Base-by-base conservation (phyloP, 2,888 invertebrate species). In the Drosophila kuntzei region DNA sequence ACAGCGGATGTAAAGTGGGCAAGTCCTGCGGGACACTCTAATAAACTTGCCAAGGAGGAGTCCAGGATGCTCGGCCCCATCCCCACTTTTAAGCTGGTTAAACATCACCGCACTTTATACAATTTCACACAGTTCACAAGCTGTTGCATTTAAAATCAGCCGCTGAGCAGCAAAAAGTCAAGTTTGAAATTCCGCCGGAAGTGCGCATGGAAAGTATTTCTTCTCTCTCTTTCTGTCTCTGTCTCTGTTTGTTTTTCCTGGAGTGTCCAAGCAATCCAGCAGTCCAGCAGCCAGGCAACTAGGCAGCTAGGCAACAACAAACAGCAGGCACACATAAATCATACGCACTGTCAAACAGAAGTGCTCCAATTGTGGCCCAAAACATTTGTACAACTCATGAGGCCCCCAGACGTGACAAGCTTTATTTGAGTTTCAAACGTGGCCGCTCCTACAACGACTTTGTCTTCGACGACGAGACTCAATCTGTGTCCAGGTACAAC, bases 291-390 rank as follows among this genome's bases (percentile, higher is more conserved):
- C 44, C 0, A 34, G 29, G 60, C 59, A 22, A 53, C 63, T 9
- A n/a, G n/a, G 14, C 50, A 36, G 22, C 14, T n/a, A 29, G 18
- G 20, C 18, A 27, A 5, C 46, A 11, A 39, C 75, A 53, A 75
- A 59, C 76, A 78, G 79, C 68, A 69, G 64, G 61, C 63, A 59
- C 68, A 77, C 90, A 89, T 90, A 90, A 91, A 90, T 90, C 91
- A 90, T 87, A 87, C 80, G 88, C 86, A 87, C 86, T 84, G 83
- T 84, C 83, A 85, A 90, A 90, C 91, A 90, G 90, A 90, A 90
- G 91, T 90, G 90, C 89, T 90, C 91, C 89, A 90, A 89, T 89
- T 90, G 90, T 80, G 82, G 80, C 83, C 86, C 80, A 89, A 78
- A 90, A 90, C 89, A 89, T 89, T 88, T 89, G 90, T 90, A 87